A percentile compares a stretch with the other conserved stretches of the same genome.
phyloP scores from a whole-genome alignment of 2,113 vertebrate species.

The Cyprinodon tularosa region DNA sequence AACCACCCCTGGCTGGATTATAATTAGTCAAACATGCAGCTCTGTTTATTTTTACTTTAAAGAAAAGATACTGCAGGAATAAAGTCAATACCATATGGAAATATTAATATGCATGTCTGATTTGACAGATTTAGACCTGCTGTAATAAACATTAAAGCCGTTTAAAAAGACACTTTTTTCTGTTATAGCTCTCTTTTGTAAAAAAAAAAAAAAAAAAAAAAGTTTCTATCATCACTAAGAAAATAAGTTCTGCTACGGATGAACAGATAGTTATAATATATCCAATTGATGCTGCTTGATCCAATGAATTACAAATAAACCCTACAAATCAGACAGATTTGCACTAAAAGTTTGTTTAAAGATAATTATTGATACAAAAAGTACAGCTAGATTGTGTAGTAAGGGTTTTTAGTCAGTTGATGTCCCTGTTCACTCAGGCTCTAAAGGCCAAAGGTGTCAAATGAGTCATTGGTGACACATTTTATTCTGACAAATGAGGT shows the following conservation, averaged over 20 bases:
- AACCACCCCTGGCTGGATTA: not conserved
- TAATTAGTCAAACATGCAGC: not conserved
- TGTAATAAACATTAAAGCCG: not conserved
- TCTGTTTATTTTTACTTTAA: not conserved
- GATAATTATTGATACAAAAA: not conserved
- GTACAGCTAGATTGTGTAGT: conserved; percentile 25
- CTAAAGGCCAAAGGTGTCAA: not conserved
- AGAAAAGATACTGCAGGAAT: not conserved
- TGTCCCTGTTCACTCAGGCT: conserved; percentile 51
- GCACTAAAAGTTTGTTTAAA: not conserved
- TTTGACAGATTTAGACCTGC: not conserved
- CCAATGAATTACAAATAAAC: not conserved
- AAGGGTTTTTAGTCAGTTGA: conserved; percentile 39
- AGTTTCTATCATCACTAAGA: not conserved
- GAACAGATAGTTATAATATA: not conserved
- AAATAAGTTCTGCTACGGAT: not conserved
- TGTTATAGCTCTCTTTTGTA: not conserved
- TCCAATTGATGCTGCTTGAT: not conserved
- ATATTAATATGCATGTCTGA: not conserved
- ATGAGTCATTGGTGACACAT: conserved; percentile 34
- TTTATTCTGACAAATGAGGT: not conserved
- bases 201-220: too few relatives aligned
- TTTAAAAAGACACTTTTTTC: not conserved
- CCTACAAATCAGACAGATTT: not conserved
- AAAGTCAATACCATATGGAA: not conserved